Conservation (phyloP, 2,888 invertebrate genomes). For the Aspidiotus destructor region DNA sequence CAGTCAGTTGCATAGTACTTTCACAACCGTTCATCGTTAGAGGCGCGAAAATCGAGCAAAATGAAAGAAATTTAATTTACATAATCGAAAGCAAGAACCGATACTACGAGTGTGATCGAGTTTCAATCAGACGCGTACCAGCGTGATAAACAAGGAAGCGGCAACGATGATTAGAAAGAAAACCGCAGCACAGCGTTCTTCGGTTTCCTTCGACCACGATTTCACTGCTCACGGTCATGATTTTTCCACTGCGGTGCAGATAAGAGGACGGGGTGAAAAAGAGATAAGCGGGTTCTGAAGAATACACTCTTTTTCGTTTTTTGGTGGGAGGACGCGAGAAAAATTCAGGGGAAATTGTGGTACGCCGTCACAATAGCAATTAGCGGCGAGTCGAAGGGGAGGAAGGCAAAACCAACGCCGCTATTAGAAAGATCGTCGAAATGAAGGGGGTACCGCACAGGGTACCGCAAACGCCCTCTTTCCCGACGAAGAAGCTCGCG, state of each 20-base stretch:
- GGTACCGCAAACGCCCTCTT: conserved; percentile 28
- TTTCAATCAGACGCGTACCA: conserved; percentile 9
- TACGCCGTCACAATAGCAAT: conserved; percentile 33
- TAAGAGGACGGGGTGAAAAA: not conserved
- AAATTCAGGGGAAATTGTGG: conserved; percentile 33
- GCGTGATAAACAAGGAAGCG: not conserved
- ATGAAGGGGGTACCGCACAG: conserved; percentile 31
- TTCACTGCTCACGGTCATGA: conserved; percentile 30
- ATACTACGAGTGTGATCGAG: conserved; percentile 24
- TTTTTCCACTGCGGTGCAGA: conserved; percentile 23
- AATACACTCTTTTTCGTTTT: conserved; percentile 16
- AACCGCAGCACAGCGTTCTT: not conserved
- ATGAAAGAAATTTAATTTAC: not conserved
- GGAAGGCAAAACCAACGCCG: conserved; percentile 27
- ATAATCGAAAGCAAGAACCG: not conserved
- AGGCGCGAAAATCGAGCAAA: not conserved
- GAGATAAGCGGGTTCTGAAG: conserved; percentile 14
- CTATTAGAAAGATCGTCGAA: conserved; percentile 32
- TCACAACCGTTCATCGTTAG: conserved; percentile 35
- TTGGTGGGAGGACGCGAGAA: conserved; percentile 17
- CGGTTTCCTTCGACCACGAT: conserved; percentile 18
- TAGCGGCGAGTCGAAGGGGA: conserved; percentile 26
- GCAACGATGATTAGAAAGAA: conserved; percentile 9
- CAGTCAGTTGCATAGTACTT: conserved; percentile 49
- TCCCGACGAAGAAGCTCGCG: conserved; percentile 2